phyloP scores from a whole-genome alignment of 2,113 vertebrate genomes.

The Mus spicilegus region DNA sequence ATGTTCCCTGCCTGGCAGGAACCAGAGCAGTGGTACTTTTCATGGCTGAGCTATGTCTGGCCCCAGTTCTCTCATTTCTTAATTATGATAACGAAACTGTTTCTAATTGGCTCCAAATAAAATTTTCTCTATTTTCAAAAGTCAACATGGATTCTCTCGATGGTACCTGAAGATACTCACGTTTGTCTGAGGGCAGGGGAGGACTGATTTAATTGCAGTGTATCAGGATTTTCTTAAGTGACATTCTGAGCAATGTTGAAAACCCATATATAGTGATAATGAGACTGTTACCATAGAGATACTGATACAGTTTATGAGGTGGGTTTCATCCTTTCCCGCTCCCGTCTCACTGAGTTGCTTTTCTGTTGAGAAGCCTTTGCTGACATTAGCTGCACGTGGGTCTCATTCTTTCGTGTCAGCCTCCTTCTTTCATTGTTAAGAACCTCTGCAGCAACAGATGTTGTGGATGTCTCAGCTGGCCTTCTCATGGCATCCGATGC shows the following conservation, averaged over 20 bases:
- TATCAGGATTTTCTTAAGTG: constrained; percentile 17
- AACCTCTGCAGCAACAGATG: not conserved
- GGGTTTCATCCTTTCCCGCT: not conserved
- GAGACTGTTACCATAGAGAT: not conserved
- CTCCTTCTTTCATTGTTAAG: not conserved
- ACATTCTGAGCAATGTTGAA: not conserved
- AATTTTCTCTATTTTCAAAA: not conserved
- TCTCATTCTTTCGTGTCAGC: not conserved
- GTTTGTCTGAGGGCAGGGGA: constrained; percentile 68
- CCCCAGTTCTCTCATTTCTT: not conserved
- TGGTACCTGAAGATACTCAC: constrained; percentile 67
- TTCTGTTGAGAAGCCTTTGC: not conserved
- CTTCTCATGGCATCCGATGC: not conserved
- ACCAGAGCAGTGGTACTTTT: too few species aligned
- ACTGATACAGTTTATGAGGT: not conserved
- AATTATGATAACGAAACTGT: not conserved
- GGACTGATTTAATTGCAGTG: constrained; percentile 73
- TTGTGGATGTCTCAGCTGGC: not conserved
- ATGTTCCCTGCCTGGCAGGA: too few species aligned
- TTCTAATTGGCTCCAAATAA: not conserved
- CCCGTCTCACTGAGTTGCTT: not conserved
- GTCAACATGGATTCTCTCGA: not conserved
- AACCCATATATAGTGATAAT: not conserved
- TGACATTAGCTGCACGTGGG: not conserved
- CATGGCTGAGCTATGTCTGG: not conserved